Percentiles rank a stretch among this genome's conserved stretches.
These are phyloP conservation scores for Hemibagrus guttatus DNA, from an alignment of 2,797 vertebrate genomes.

Conservation along the genomic window DNA sequence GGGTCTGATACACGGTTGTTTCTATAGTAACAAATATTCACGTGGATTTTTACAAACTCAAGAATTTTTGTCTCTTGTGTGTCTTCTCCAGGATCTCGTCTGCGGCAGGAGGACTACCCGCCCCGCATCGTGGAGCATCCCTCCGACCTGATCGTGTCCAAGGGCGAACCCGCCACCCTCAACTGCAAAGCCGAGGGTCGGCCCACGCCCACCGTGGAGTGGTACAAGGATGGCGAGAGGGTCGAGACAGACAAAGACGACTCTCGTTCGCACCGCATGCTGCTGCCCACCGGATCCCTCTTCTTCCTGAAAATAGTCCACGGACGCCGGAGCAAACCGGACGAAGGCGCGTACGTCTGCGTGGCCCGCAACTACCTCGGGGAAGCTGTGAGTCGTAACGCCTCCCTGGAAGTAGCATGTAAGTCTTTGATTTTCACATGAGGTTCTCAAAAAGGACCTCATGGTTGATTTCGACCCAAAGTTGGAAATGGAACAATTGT, in stretches of 20 bases:
- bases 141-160: conserved; percentile 98
- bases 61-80: conserved; percentile 29
- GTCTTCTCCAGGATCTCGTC: conserved; percentile 85
- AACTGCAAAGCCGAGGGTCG: conserved; percentile 98
- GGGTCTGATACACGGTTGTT: too few species aligned
- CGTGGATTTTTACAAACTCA: neutral
- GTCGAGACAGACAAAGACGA: conserved; percentile 98
- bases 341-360: conserved; percentile 95
- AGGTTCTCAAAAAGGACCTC: neutral
- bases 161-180: conserved; percentile 96
- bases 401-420: conserved; percentile 98
- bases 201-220: conserved; percentile 93
- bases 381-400: conserved; percentile 96
- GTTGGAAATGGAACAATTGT: conserved; percentile 21
- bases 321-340: conserved; percentile 94
- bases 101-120: conserved; percentile 95
- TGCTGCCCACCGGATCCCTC: conserved; percentile 93
- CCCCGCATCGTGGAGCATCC: conserved; percentile 97
- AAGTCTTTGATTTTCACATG: conserved; percentile 70
- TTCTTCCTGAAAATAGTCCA: conserved; percentile 98
- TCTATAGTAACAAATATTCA: neutral
- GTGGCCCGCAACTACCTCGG: conserved; percentile 98
- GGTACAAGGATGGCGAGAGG: conserved; percentile 97
- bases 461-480: neutral
- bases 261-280: conserved; percentile 94